phyloP scores from a whole-genome alignment of 2,113 vertebrate species.

The Vidua macroura region DNA sequence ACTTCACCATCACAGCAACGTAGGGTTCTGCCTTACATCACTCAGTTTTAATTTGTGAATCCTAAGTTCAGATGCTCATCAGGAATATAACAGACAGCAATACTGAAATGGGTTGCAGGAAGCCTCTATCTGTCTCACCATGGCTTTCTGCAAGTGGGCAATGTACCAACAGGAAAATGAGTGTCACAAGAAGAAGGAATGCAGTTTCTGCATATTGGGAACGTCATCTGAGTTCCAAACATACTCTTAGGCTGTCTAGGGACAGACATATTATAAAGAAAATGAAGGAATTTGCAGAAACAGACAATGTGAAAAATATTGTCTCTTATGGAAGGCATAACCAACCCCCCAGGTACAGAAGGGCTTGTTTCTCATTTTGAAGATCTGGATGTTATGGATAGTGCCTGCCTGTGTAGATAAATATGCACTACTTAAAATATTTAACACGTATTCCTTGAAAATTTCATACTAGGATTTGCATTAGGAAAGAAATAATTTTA shows the following conservation, averaged over 20 bases:
- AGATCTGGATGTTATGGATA: not conserved
- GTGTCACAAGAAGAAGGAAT: not conserved
- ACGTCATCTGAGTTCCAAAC: not conserved
- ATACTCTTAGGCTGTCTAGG: not conserved
- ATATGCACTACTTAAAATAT: not conserved
- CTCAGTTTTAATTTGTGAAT: not conserved
- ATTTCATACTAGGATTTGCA: not conserved
- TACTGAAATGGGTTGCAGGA: not conserved
- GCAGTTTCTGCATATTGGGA: accelerated
- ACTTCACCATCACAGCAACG: not conserved
- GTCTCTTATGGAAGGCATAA: not conserved
- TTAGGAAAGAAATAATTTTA: not conserved
- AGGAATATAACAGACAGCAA: not conserved
- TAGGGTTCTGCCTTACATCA: not conserved
- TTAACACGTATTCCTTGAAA: not conserved
- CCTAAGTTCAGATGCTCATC: not conserved
- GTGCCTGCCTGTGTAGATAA: not conserved
- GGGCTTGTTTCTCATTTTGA: not conserved
- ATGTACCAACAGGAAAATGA: not conserved
- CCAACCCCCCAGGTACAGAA: not conserved
- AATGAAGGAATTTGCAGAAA: not conserved
- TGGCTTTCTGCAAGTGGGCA: not conserved
- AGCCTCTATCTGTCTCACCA: not conserved
- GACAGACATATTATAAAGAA: not conserved
- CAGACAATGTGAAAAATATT: not conserved